These are phyloP conservation scores for Chloroclystis v-ata DNA, from an alignment of 2,888 invertebrate genomes.

Conservation along the genomic window DNA sequence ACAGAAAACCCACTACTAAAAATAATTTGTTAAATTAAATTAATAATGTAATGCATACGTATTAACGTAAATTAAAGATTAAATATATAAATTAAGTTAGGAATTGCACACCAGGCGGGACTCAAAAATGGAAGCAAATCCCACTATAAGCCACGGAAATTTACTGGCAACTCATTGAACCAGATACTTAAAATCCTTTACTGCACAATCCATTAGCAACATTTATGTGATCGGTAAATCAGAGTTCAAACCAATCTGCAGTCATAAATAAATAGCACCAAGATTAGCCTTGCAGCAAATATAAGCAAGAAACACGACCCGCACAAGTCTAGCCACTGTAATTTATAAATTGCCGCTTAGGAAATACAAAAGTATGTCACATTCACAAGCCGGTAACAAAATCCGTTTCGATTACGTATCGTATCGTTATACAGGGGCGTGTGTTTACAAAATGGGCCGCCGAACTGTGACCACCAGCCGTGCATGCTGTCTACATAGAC, in stretches of 20 bases:
- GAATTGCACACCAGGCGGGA: too few relatives aligned
- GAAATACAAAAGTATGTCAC: slow-evolving; percentile 45
- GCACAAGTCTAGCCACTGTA: slow-evolving; percentile 26
- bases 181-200: too few relatives aligned
- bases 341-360: slow-evolving; percentile 35
- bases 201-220: too few relatives aligned
- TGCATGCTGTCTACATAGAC: slow-evolving; percentile 12
- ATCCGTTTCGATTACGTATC: slow-evolving; percentile 42
- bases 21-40: too few relatives aligned
- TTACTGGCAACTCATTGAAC: too few relatives aligned
- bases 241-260: slow-evolving; percentile 4
- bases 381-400: slow-evolving; percentile 38
- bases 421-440: slow-evolving; percentile 18
- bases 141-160: too few relatives aligned
- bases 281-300: slow-evolving; percentile 10
- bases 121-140: too few relatives aligned
- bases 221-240: not conserved
- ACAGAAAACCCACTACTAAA: too few relatives aligned
- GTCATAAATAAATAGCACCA: slow-evolving; percentile 17
- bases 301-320: slow-evolving; percentile 19
- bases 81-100: too few relatives aligned
- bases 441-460: slow-evolving; percentile 36
- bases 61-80: too few relatives aligned
- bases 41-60: too few relatives aligned
- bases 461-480: slow-evolving; percentile 23